Evolutionary conservation across 1,140 invertebrate genomes (phyloP).

Genomic region (Drosophila lacertosa): DNA sequence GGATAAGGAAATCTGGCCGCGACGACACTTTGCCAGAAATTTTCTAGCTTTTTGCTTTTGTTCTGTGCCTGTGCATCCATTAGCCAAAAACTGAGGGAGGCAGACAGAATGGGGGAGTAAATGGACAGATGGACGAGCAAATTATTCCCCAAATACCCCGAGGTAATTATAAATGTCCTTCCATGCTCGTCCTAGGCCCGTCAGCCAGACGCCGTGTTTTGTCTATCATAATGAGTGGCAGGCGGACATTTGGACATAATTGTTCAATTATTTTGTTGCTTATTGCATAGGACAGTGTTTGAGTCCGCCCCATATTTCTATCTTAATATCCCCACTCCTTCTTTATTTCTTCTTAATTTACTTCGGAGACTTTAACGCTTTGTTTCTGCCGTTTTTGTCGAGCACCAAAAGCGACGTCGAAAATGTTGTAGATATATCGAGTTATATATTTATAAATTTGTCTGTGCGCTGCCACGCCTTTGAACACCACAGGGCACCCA

Average conservation of each 20-base stretch:
- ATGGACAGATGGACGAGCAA: conserved; percentile 62
- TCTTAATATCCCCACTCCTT: conserved; percentile 1
- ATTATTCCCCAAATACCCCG: conserved; percentile 81
- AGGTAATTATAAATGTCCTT: conserved; percentile 84
- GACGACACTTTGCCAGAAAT: conserved; percentile 43
- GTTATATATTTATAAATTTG: neutral
- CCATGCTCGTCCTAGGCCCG: conserved; percentile 49
- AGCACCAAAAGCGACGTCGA: neutral
- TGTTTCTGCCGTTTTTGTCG: conserved; percentile 51
- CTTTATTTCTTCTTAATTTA: conserved; percentile 24
- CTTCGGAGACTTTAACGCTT: conserved; percentile 9
- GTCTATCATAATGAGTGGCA: conserved; percentile 83
- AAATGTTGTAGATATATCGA: conserved; percentile 18
- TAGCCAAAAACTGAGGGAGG: conserved; percentile 39
- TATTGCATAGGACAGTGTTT: conserved; percentile 47
- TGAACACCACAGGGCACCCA: conserved; percentile 27
- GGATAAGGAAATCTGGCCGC: conserved; percentile 57
- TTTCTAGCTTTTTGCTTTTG: conserved; percentile 19
- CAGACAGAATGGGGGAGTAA: neutral
- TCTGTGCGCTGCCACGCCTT: conserved; percentile 2
- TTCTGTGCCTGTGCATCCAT: conserved; percentile 46
- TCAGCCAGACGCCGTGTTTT: conserved; percentile 62
- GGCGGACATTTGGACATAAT: conserved; percentile 83
- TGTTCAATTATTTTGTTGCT: conserved; percentile 84
- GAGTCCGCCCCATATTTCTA: conserved; percentile 2